These are phyloP conservation scores for Argyrosomus japonicus DNA, from an alignment of 2,113 vertebrate species.

Conservation along the genomic window DNA sequence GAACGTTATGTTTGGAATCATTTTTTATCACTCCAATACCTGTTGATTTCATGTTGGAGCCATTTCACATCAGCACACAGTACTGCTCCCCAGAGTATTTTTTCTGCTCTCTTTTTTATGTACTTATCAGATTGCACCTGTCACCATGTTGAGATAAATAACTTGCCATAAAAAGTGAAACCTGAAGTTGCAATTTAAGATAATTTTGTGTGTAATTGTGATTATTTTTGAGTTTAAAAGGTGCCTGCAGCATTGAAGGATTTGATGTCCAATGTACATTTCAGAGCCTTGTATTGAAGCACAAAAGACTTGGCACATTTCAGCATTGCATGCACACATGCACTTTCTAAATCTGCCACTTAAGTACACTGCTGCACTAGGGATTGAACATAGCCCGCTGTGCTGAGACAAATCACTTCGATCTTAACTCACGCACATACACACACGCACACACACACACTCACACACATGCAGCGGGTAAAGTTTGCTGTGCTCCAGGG, in stretches of 20 bases:
- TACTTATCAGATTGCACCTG: constrained; percentile 10
- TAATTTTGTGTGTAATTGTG: constrained; percentile 26
- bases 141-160: constrained; percentile 12
- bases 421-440: constrained; percentile 21
- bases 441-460: background rate
- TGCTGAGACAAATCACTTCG: constrained; percentile 59
- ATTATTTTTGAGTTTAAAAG: constrained; percentile 32
- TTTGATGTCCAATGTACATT: constrained; percentile 41
- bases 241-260: constrained; percentile 15
- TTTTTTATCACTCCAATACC: background rate
- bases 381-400: constrained; percentile 53
- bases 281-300: constrained; percentile 28
- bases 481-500: constrained; percentile 58
- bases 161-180: constrained; percentile 26
- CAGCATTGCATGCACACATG: constrained; percentile 7
- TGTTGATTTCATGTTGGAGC: background rate
- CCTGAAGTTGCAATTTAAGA: constrained; percentile 25
- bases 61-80: background rate
- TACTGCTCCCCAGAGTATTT: background rate
- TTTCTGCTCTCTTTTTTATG: background rate
- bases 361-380: constrained; percentile 43
- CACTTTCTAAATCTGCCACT: constrained; percentile 42
- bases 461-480: constrained; percentile 16
- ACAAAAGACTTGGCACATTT: constrained; percentile 35
- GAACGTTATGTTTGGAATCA: background rate